A percentile compares a stretch with the other conserved stretches of the same genome.
Conservation (phyloP, 2,113 vertebrate genomes). For the Toxotes chatareus region DNA sequence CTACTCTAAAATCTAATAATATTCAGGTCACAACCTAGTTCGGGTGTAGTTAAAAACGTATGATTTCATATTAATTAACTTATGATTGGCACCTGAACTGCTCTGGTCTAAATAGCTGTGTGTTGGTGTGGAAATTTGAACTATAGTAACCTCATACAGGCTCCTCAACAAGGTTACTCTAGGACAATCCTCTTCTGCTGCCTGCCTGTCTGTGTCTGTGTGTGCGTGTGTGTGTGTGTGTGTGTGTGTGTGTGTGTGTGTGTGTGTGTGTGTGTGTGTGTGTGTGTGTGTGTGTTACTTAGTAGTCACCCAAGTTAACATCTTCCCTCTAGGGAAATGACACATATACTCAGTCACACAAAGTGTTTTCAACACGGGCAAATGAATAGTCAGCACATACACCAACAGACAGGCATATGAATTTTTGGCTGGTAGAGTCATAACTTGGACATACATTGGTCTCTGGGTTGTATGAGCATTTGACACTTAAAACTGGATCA, state of each 20-base stretch:
- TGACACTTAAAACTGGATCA: neutral
- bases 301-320: conserved; percentile 31
- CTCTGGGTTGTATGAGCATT: neutral
- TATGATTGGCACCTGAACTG: neutral
- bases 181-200: conserved; percentile 37
- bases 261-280: conserved; percentile 33
- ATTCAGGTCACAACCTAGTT: neutral
- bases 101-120: conserved; percentile 29
- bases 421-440: neutral
- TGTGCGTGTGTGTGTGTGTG: conserved; percentile 33
- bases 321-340: conserved; percentile 25
- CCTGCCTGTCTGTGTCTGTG: conserved; percentile 19
- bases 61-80: neutral
- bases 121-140: conserved; percentile 54
- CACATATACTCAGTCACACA: conserved; percentile 37
- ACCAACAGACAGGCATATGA: neutral
- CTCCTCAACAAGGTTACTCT: conserved; percentile 70
- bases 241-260: conserved; percentile 16
- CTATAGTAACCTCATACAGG: conserved; percentile 66
- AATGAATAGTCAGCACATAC: neutral
- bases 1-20: neutral
- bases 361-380: conserved; percentile 19
- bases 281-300: conserved; percentile 27
- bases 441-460: neutral
- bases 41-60: neutral